Evolutionary conservation across 1,140 invertebrate species (phyloP), one percentile per base, ranked within the genome.

Genomic region (Diabrotica undecimpunctata): DNA sequence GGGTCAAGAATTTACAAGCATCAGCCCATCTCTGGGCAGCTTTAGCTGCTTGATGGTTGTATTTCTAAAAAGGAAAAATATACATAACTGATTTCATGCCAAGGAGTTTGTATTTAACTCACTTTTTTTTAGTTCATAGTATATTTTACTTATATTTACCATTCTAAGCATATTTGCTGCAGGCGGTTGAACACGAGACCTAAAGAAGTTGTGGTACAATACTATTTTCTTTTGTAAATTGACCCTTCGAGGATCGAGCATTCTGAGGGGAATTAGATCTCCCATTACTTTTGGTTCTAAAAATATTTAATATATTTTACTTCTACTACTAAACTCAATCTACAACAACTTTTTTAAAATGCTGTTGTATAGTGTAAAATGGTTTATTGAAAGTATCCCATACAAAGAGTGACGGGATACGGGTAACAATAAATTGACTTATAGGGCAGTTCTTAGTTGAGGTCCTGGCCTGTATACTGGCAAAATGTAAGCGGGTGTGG

Each of bases 91-190:
- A 46, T 10, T 10, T 46, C 8, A 46, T 46, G n/a, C 4, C 3
- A 46, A 46, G n/a, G 25, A 25, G 25, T 25, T 25, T 2, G 25
- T 25, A 25, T 2, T 25, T 25, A 25, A 46, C 41, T 46, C 8
- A 46, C 8, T 46, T 46, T 46, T n/a, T 37, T 13, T 39, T 14
- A 55, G 7, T 50, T 61, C 25, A 12, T 54, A 53, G 25, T 25
- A 2, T 25, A 25, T 25, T 25, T 25, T 25, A 25, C 25, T 25
- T 25, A 25, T 25, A 71, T 80, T 80, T 80, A 93, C 90, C 91
- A 93, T 91, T 67, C 83, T 76, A 12, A 92, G 80, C 91, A 93
- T 93, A 77, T 93, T 90, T n/a, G 87, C 81, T 6, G 90, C 90
- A 12, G 83, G 79, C 0, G 91, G 91, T 59, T 84, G 79, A 12